Conservation (phyloP, 2,888 invertebrate species). For the Heteromurus nitidus region DNA sequence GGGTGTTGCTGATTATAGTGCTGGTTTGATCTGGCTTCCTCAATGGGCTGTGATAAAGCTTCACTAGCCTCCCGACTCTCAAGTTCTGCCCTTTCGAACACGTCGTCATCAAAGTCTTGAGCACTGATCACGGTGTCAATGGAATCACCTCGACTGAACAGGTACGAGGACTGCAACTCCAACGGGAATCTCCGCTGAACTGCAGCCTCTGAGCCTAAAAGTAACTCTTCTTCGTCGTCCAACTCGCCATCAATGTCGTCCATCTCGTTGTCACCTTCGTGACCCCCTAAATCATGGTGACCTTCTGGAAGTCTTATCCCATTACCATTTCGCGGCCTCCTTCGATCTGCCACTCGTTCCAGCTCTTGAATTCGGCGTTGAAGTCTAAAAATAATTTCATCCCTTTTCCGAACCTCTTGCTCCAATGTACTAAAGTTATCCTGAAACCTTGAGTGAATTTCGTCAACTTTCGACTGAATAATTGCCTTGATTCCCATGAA, state of each 20-base stretch:
- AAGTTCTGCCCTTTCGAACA: constrained; percentile 66
- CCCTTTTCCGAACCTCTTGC: constrained; percentile 86
- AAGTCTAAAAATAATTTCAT: constrained; percentile 87
- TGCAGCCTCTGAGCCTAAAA: constrained; percentile 35
- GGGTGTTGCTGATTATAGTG: constrained; percentile 76
- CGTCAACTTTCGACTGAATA: constrained; percentile 80
- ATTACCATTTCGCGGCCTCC: constrained; percentile 23
- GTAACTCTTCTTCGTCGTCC: constrained; percentile 62
- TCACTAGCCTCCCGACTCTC: constrained; percentile 35
- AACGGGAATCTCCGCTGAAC: constrained; percentile 24
- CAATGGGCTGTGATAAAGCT: constrained; percentile 31
- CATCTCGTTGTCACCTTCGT: constrained; percentile 61
- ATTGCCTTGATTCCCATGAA: constrained; percentile 87
- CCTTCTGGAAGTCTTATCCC: background rate
- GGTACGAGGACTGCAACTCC: constrained; percentile 65
- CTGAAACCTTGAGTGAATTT: constrained; percentile 77
- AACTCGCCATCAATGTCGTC: constrained; percentile 70
- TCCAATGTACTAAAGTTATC: constrained; percentile 84
- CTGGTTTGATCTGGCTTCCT: constrained; percentile 34
- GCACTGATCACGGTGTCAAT: constrained; percentile 82
- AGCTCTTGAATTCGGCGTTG: constrained; percentile 84
- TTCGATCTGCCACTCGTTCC: constrained; percentile 75
- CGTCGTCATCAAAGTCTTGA: constrained; percentile 77
- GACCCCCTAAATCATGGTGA: constrained; percentile 34
- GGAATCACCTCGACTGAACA: constrained; percentile 78